phyloP scores from a whole-genome alignment of 1,140 invertebrate species.

The Drosophila biarmipes region DNA sequence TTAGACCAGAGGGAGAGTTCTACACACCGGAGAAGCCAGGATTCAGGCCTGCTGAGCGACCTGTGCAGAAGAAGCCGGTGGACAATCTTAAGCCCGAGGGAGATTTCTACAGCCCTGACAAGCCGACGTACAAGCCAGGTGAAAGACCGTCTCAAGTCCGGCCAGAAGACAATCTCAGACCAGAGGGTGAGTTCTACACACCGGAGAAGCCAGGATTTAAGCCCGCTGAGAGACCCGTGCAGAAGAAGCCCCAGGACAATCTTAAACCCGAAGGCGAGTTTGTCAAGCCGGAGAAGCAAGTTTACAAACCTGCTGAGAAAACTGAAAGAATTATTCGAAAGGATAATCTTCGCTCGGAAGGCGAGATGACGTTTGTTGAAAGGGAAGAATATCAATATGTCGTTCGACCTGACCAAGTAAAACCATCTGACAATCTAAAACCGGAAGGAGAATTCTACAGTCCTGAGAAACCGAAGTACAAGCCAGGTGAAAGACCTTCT shows the following conservation, averaged over 20 bases:
- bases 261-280: slow-evolving; percentile 84
- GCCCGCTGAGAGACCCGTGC: slow-evolving; percentile 63
- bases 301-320: slow-evolving; percentile 85
- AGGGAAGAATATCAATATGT: slow-evolving; percentile 83
- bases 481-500: too few species aligned
- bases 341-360: slow-evolving; percentile 86
- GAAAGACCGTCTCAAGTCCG: slow-evolving; percentile 76
- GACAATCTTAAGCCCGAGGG: too few species aligned
- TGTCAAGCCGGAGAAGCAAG: slow-evolving; percentile 79
- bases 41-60: too few species aligned
- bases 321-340: slow-evolving; percentile 86
- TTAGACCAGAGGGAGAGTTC: too few species aligned
- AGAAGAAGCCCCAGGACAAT: neutral
- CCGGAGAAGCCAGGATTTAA: slow-evolving; percentile 55
- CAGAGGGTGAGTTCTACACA: slow-evolving; percentile 86
- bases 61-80: too few species aligned
- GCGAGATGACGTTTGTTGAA: slow-evolving; percentile 85
- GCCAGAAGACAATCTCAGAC: slow-evolving; percentile 86
- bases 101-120: too few species aligned
- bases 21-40: too few species aligned
- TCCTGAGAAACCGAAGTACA: slow-evolving; percentile 81
- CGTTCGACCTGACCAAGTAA: slow-evolving; percentile 86
- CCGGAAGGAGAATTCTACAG: slow-evolving; percentile 30
- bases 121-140: slow-evolving; percentile 52
- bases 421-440: slow-evolving; percentile 59